phyloP scores from a whole-genome alignment of 2,888 invertebrate species.

The Harpagoxenus sublaevis region DNA sequence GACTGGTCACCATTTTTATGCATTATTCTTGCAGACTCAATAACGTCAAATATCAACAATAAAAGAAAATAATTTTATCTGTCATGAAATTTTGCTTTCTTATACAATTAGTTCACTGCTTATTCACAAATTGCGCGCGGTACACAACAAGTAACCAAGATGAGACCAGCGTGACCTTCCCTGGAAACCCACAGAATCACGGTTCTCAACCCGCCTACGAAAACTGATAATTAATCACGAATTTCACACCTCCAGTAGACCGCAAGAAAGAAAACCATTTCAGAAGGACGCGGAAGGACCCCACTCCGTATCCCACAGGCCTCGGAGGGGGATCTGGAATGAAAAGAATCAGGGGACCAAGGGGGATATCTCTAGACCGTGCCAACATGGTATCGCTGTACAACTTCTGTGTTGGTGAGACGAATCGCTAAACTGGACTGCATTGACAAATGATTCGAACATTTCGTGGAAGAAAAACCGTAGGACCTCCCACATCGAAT shows the following conservation, averaged over 20 bases:
- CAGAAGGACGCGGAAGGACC: slow-evolving; percentile 38
- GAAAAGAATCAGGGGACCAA: slow-evolving; percentile 62
- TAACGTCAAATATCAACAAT: slow-evolving; percentile 22
- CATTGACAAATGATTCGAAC: slow-evolving; percentile 85
- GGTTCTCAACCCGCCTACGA: slow-evolving; percentile 62
- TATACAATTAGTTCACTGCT: background rate
- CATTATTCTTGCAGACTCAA: slow-evolving; percentile 1
- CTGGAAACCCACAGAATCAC: slow-evolving; percentile 40
- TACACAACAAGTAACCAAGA: background rate
- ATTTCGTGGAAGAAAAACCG: slow-evolving; percentile 70
- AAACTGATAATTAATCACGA: slow-evolving; percentile 81
- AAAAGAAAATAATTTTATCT: slow-evolving; percentile 6
- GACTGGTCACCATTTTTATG: background rate
- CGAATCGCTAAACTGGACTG: slow-evolving; percentile 84
- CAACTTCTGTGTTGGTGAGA: slow-evolving; percentile 75
- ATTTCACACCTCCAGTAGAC: slow-evolving; percentile 80
- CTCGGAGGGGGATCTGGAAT: slow-evolving; percentile 40
- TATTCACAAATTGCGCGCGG: background rate
- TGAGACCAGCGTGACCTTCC: background rate
- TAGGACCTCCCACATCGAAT: slow-evolving; percentile 80
- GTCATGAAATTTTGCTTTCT: background rate
- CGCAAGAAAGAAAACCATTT: slow-evolving; percentile 59
- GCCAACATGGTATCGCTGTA: slow-evolving; percentile 55
- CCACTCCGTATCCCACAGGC: slow-evolving; percentile 28
- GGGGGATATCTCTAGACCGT: slow-evolving; percentile 45